Evolutionary conservation across 2,888 invertebrate species (phyloP), one percentile per base, ranked within the genome.

Genomic region (Leucoma salicis): DNA sequence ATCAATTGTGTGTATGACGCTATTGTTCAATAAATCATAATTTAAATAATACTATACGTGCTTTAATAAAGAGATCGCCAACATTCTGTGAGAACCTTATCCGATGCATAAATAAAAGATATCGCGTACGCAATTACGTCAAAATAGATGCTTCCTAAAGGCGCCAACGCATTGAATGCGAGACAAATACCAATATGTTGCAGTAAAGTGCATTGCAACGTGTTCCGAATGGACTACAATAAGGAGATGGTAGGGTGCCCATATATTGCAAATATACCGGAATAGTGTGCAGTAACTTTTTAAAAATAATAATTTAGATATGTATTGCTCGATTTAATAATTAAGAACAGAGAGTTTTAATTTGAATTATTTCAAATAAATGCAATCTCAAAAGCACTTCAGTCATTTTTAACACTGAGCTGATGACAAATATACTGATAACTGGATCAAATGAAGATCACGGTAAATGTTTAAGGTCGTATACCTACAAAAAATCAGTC

Each of bases 121-220:
- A 62, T 58, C 69, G 69, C 76, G 77, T 80, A 63, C 55, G 34
- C 63, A 60, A 61, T 67, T 69, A 71, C 66, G 60, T 66, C 57
- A 65, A 69, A 60, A 60, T 61, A 58, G 66, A 66, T 58, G 63
- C 59, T 66, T 61, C 66, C 63, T 54, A 62, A 67, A 66, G 78
- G 78, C 78, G 78, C 78, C 75, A 75, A 70, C 63, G 63, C 71
- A 73, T 64, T 48, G 63, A 70, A 72, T 76, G 72, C 67, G 66
- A 61, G 70, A 66, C 72, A 74, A 76, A 77, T 80, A 73, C 66
- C 71, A 79, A 78, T 75, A 67, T 61, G 53, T 43, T 59, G 66
- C 68, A 68, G 61, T 64, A 61, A 66, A 64, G 49, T 67, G 65
- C 62, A 67, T 39, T 49, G 43, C 46, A 42, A 59, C 59, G 65